A percentile compares a stretch with the other conserved stretches of the same genome.
Conservation (phyloP, 2,888 invertebrate genomes). For the Orgyia antiqua region DNA sequence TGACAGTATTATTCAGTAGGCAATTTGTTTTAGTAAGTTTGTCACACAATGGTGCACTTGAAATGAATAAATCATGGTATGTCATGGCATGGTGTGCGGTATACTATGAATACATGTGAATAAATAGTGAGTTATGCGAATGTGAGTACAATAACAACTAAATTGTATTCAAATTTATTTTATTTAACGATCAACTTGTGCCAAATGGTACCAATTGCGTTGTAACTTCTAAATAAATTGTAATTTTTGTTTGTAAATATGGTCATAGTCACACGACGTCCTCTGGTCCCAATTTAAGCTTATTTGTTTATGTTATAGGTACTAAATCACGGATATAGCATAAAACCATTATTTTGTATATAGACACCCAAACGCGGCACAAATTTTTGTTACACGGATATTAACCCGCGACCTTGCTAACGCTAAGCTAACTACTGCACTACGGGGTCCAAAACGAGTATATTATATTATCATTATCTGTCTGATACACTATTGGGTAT, state of each 20-base stretch:
- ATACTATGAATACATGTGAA: slow-evolving; percentile 40
- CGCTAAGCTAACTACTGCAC: too few species aligned
- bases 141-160: slow-evolving; percentile 32
- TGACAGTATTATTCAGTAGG: slow-evolving; percentile 11
- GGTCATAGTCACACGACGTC: too few species aligned
- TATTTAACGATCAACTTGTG: slow-evolving; percentile 4
- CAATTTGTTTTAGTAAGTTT: slow-evolving; percentile 26
- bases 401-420: too few species aligned
- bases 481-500: too few species aligned
- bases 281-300: too few species aligned
- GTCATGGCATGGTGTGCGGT: slow-evolving; percentile 25
- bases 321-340: too few species aligned
- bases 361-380: too few species aligned
- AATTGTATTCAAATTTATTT: slow-evolving; percentile 18
- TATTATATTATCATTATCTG: too few species aligned
- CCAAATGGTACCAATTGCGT: slow-evolving; percentile 1
- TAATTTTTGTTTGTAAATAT: not conserved
- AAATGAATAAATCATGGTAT: slow-evolving; percentile 47
- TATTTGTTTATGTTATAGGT: too few species aligned
- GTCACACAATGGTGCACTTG: slow-evolving; percentile 32
- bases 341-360: too few species aligned
- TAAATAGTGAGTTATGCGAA: slow-evolving; percentile 33
- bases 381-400: too few species aligned
- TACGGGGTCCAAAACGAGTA: too few species aligned
- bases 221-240: not conserved